A percentile compares a stretch with the other conserved stretches of the same genome.
Conservation (phyloP, 2,797 vertebrate species). For the Melanogrammus aeglefinus region DNA sequence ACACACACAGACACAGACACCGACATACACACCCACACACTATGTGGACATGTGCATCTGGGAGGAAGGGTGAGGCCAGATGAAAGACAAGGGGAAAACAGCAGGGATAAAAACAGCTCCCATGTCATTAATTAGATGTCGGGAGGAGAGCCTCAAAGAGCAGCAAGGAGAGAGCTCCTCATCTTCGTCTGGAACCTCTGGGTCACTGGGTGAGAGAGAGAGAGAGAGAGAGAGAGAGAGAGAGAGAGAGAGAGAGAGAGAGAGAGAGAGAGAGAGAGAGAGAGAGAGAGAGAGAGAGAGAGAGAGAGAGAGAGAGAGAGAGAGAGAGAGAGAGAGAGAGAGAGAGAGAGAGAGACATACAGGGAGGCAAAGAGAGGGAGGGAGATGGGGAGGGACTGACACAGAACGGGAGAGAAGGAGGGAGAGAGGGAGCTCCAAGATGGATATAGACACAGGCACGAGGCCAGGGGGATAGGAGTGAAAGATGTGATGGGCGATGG, state of each 20-base stretch:
- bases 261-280: not conserved
- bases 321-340: not conserved
- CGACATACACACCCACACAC: too few relatives aligned
- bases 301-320: not conserved
- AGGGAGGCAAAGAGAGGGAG: not conserved
- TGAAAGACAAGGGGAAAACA: slow-evolving; percentile 3
- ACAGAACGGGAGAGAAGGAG: not conserved
- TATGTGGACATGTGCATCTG: not conserved
- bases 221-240: not conserved
- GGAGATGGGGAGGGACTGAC: not conserved
- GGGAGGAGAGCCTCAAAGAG: not conserved
- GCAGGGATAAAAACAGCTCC: not conserved
- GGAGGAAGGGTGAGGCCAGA: not conserved
- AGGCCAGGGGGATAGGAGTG: not conserved
- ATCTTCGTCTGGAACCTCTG: not conserved
- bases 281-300: too few relatives aligned
- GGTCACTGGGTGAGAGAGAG: not conserved
- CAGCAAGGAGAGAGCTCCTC: not conserved
- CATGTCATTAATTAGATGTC: not conserved
- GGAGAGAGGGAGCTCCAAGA: too few relatives aligned
- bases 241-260: not conserved
- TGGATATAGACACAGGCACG: not conserved
- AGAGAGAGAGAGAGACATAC: not conserved
- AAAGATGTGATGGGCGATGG: not conserved
- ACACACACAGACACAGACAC: too few relatives aligned